Evolutionary conservation across 2,888 invertebrate species (phyloP).

Genomic region (Zele albiditarsus): DNA sequence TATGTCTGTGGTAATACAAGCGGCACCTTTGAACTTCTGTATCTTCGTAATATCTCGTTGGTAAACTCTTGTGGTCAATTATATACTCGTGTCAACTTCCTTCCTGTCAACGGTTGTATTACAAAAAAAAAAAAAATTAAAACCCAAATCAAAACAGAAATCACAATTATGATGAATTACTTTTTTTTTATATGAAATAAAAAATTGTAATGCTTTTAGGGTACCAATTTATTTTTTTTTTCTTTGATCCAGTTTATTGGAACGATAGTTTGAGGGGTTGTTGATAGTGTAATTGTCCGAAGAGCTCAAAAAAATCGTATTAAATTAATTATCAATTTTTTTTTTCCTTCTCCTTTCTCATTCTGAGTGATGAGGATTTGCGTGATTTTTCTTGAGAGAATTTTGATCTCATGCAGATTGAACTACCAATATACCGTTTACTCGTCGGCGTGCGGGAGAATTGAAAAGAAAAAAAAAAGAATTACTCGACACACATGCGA

Average conservation of each 20-base stretch:
- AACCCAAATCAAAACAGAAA: too few relatives aligned
- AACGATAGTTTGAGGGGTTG: too few relatives aligned
- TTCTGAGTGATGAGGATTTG: background rate
- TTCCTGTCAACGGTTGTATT: constrained; percentile 26
- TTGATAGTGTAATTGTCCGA: too few relatives aligned
- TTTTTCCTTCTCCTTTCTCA: too few relatives aligned
- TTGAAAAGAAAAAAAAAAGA: background rate
- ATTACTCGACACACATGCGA: constrained; percentile 37
- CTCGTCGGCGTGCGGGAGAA: constrained; percentile 19
- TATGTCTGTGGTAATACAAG: constrained; percentile 25
- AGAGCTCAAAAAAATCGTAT: too few relatives aligned
- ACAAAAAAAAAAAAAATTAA: background rate
- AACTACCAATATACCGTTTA: constrained; percentile 20
- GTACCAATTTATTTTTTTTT: too few relatives aligned
- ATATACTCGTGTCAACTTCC: constrained; percentile 39
- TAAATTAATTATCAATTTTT: too few relatives aligned
- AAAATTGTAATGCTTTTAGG: too few relatives aligned
- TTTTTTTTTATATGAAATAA: too few relatives aligned
- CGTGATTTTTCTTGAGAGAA: constrained; percentile 21
- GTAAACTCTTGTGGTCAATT: constrained; percentile 16
- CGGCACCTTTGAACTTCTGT: constrained; percentile 55
- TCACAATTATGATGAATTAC: too few relatives aligned
- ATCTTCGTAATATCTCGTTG: constrained; percentile 47
- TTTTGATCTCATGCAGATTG: constrained; percentile 36
- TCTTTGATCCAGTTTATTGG: too few relatives aligned